Base-by-base conservation (phyloP, 2,888 invertebrate species). In the Aplocera efformata region DNA sequence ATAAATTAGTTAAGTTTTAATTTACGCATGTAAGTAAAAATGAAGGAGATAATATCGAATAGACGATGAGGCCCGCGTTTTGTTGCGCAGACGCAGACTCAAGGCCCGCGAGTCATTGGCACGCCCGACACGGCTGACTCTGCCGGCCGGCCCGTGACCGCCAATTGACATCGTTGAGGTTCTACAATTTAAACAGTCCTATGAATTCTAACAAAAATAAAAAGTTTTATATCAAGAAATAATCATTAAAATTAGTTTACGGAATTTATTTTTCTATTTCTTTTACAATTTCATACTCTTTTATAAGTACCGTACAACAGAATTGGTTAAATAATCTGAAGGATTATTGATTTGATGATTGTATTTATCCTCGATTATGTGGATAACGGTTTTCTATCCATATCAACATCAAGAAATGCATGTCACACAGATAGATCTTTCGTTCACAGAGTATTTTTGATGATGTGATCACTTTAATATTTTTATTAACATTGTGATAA, bases 81-180 rank as follows among this genome's bases (percentile, higher is more conserved):
- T 68, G 62, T 17, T 11, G 42, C 32, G 27, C 43, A 27, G 23
- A 10, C 36, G 27, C 27, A 48, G 55, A 58, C 60, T 79, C 81
- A 80, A 82, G 81, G 81, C 73, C 74, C 64, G 59, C 71, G 67
- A 79, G 82, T 81, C 82, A 81, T 72, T 79, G 82, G 67, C 80
- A 75, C 74, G 74, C 49, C 51, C 31, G 41, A 21, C 35, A 7
- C 23, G 42, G 21, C 27, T 49, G 51, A 57, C 43, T 57, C 56
- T 39, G 51, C 50, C 47, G 58, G 60, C 50, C 56, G 59, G 56
- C 53, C 58, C 30, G 36, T 46, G 63, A 60, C 63, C 68, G 66
- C 63, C 54, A 63, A 72, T 70, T 67, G 58, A 58, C 54, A 56
- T 56, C 41, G 39, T 10, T 25, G 30, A 23, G 24, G 33, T 36